phyloP scores from a whole-genome alignment of 2,797 vertebrate species.

The Spinus olivaceus region DNA sequence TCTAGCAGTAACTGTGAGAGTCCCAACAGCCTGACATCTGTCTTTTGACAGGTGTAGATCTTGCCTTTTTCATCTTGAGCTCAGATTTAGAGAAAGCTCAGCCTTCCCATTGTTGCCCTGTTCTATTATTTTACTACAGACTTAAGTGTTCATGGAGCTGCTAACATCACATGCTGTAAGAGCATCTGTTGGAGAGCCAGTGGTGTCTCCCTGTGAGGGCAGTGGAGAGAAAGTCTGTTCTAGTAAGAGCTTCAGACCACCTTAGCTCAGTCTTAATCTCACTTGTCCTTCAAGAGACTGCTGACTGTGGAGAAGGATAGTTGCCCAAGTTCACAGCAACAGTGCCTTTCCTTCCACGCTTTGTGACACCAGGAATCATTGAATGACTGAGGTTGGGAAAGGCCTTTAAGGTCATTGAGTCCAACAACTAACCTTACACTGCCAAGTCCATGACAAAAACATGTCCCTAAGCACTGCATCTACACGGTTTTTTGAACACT shows the following conservation, averaged over 20 bases:
- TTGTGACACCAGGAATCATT: neutral
- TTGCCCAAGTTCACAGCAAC: neutral
- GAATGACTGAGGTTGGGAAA: neutral
- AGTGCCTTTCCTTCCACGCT: neutral
- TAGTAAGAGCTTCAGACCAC: neutral
- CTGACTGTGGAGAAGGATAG: neutral
- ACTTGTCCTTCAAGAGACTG: neutral
- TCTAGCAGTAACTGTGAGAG: neutral
- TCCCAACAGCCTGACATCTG: neutral
- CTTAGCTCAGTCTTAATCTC: neutral
- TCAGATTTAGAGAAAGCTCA: neutral
- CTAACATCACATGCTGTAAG: neutral
- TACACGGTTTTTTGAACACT: neutral
- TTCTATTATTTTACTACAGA: neutral
- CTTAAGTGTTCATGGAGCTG: neutral
- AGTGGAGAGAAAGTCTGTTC: neutral
- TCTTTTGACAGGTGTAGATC: neutral
- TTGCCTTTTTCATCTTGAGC: neutral
- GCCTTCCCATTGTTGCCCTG: neutral
- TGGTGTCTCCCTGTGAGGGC: neutral
- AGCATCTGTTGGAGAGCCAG: neutral
- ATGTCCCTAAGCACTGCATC: neutral
- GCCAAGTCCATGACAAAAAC: neutral
- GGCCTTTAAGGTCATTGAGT: neutral
- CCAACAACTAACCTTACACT: neutral